Conservation (phyloP, 1,140 invertebrate genomes). For the Diplogasteroides magnus region DNA sequence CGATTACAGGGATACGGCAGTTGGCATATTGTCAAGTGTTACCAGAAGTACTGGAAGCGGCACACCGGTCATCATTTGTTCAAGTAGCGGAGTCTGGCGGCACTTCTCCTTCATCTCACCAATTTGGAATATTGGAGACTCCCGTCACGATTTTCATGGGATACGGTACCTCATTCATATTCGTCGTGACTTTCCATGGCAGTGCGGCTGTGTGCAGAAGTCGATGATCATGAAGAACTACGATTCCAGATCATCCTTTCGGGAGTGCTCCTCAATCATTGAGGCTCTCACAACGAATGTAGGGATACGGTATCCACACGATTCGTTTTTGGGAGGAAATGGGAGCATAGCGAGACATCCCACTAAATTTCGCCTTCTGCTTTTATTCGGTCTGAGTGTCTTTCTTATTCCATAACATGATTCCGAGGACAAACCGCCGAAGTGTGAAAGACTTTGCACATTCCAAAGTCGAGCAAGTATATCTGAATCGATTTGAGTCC, state of each 20-base stretch:
- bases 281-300: conserved; percentile 4
- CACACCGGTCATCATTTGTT: conserved; percentile 16
- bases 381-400: not conserved
- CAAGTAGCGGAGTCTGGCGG: conserved; percentile 11
- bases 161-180: conserved; percentile 13
- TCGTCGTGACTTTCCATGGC: conserved; percentile 28
- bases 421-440: not conserved
- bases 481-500: no score
- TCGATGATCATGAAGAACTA: conserved; percentile 33
- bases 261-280: conserved; percentile 19
- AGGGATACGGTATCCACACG: not conserved
- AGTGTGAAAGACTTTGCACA: conserved; percentile 33
- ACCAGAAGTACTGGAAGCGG: conserved; percentile 19
- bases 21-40: no score
- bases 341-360: conserved; percentile 27
- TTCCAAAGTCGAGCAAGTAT: conserved; percentile 42
- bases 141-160: not conserved
- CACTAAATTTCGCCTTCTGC: conserved; percentile 8
- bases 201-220: conserved; percentile 29
- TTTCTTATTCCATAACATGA: not conserved
- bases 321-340: conserved; percentile 20
- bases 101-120: conserved; percentile 26
- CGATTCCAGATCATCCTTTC: conserved; percentile 31
- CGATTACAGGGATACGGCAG: conserved; percentile 1
- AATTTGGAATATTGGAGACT: conserved; percentile 2